Percentiles rank a stretch among this genome's conserved stretches.
Evolutionary conservation across 2,113 vertebrate genomes (phyloP).

Genomic region (Marmota flaviventris): DNA sequence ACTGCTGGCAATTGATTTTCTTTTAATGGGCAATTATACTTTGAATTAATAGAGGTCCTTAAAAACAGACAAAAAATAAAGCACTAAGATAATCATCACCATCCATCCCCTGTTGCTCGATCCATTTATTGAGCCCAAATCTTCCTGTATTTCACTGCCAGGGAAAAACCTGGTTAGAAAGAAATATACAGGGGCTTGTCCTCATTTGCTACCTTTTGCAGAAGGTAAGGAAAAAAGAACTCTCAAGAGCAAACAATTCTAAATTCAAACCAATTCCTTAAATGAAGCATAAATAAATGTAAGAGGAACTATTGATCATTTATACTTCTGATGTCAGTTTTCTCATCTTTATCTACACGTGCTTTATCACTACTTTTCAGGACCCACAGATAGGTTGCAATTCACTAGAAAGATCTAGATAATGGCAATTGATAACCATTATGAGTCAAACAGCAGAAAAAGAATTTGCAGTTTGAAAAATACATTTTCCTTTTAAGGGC

Average conservation of each 20-base stretch:
- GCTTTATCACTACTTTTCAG: not conserved
- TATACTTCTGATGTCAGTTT: not conserved
- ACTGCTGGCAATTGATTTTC: slow-evolving; percentile 28
- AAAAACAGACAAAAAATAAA: not conserved
- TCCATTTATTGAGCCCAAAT: not conserved
- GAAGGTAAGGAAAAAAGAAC: not conserved
- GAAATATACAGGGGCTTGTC: not conserved
- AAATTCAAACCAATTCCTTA: not conserved
- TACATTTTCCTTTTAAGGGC: not conserved
- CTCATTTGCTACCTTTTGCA: not conserved
- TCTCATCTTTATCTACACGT: not conserved
- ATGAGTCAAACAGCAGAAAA: not conserved
- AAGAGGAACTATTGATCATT: not conserved
- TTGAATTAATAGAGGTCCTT: slow-evolving; percentile 9
- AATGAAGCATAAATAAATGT: not conserved
- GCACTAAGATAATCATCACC: not conserved
- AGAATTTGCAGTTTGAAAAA: not conserved
- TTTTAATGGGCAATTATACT: not conserved
- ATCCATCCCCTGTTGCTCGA: not conserved
- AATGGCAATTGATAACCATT: not conserved
- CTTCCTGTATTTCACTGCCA: not conserved
- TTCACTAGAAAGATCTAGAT: not conserved
- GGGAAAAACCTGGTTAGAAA: not conserved
- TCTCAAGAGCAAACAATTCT: not conserved
- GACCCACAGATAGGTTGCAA: not conserved